These are phyloP conservation scores for Leptopterna dolabrata DNA, from an alignment of 2,888 invertebrate species.

Conservation along the genomic window DNA sequence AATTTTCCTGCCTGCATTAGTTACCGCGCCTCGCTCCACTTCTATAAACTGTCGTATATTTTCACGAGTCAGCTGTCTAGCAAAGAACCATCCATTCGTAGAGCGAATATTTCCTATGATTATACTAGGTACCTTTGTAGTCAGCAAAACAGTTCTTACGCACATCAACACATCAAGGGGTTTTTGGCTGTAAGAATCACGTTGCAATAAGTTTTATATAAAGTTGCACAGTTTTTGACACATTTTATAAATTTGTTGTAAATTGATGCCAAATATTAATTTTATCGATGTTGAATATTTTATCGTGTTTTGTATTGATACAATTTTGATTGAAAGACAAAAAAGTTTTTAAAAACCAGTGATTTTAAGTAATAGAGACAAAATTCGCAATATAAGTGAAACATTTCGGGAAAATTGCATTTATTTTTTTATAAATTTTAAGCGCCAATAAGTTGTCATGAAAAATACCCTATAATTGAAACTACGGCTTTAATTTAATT, in stretches of 20 bases:
- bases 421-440: conserved; percentile 24
- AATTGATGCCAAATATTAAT: conserved; percentile 49
- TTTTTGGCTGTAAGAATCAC: neutral
- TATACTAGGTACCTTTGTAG: neutral
- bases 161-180: neutral
- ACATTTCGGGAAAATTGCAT: neutral
- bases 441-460: neutral
- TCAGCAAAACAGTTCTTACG: neutral
- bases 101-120: neutral
- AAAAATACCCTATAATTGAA: neutral
- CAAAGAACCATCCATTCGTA: neutral
- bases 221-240: conserved; percentile 40
- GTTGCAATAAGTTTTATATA: conserved; percentile 15
- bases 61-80: neutral
- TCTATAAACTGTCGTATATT: neutral
- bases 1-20: neutral
- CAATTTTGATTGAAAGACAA: neutral
- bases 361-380: neutral
- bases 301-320: conserved; percentile 12
- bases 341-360: neutral
- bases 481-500: conserved; percentile 20
- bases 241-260: conserved; percentile 51
- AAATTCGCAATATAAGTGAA: neutral
- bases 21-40: neutral
- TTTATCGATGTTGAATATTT: conserved; percentile 46